Percentiles rank a stretch among this genome's conserved stretches.
Conservation (phyloP, 2,113 vertebrate species). For the Thryonomys swinderianus region DNA sequence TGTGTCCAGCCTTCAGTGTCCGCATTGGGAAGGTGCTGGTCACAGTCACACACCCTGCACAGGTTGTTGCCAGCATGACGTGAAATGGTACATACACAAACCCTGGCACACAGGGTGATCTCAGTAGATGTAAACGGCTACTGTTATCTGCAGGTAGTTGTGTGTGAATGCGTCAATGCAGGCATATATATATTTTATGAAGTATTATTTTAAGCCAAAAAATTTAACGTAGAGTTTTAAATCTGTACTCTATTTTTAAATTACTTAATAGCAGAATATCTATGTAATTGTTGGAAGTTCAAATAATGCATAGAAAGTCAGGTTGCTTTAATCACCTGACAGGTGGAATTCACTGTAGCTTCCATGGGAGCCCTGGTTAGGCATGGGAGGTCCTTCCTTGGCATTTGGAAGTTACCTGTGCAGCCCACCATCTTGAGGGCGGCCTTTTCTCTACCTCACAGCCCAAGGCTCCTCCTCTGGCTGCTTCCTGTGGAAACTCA, state of each 20-base stretch:
- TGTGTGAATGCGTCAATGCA: no score
- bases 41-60: not conserved
- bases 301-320: not conserved
- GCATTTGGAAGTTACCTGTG: not conserved
- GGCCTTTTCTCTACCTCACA: not conserved
- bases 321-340: not conserved
- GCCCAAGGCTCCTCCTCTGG: not conserved
- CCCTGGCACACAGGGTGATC: not conserved
- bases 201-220: not conserved
- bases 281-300: not conserved
- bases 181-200: not conserved
- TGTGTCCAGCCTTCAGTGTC: not conserved
- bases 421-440: not conserved
- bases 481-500: not conserved
- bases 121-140: not conserved
- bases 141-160: not conserved
- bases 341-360: not conserved
- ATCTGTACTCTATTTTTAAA: constrained; percentile 6
- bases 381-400: not conserved
- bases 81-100: not conserved
- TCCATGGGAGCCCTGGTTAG: not conserved
- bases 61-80: not conserved
- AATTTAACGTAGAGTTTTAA: not conserved
- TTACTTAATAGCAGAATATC: not conserved
- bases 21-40: not conserved